Conservation (phyloP, 2,113 vertebrate species). For the Brevimyrus niger region DNA sequence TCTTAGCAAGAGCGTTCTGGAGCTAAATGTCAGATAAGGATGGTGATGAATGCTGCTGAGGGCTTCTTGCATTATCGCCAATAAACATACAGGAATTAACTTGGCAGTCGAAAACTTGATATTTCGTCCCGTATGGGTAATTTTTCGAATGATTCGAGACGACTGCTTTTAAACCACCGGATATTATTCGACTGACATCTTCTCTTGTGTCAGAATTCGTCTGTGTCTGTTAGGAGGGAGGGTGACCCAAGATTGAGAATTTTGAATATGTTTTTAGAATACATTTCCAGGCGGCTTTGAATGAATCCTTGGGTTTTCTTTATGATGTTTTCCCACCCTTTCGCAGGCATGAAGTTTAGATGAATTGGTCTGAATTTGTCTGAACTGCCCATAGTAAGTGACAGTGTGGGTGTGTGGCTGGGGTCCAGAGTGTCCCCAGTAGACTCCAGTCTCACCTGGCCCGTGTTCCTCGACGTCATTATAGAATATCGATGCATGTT, state of each 20-base stretch:
- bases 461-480: neutral
- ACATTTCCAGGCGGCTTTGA: neutral
- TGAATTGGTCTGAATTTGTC: neutral
- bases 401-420: neutral
- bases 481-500: neutral
- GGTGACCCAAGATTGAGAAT: neutral
- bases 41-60: neutral
- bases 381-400: neutral
- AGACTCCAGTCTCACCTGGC: neutral
- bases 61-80: neutral
- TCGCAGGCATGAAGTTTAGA: neutral
- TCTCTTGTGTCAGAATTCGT: neutral
- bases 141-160: neutral
- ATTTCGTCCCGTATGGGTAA: neutral
- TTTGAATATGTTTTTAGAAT: neutral
- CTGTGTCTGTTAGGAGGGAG: neutral
- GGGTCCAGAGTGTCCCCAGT: neutral
- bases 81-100: slow-evolving; percentile 6
- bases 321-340: neutral
- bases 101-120: neutral
- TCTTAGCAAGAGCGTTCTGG: neutral
- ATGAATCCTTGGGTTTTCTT: neutral
- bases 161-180: neutral
- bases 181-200: neutral
- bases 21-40: slow-evolving; percentile 12